phyloP scores from a whole-genome alignment of 2,888 invertebrate species.

The Slavum lentiscoides region DNA sequence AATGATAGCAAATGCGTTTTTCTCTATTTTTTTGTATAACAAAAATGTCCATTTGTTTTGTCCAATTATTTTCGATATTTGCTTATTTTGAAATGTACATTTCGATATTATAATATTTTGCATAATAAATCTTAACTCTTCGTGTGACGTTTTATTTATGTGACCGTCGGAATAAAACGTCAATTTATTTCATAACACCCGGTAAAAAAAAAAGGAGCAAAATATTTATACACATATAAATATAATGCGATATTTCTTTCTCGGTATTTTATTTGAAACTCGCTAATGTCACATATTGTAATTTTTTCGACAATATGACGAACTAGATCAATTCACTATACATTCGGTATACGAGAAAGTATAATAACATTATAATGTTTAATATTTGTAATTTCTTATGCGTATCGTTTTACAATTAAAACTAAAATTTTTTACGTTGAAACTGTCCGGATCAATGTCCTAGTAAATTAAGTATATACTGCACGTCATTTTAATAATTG shows the following conservation, averaged over 20 bases:
- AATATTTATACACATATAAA: slow-evolving; percentile 12
- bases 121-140: slow-evolving; percentile 35
- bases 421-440: too few relatives aligned
- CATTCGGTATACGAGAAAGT: not conserved
- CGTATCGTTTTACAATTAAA: not conserved
- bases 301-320: not conserved
- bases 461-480: too few relatives aligned
- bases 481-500: too few relatives aligned
- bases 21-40: not conserved
- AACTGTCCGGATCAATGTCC: too few relatives aligned
- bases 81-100: slow-evolving; percentile 24
- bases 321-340: not conserved
- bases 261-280: not conserved
- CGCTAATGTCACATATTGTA: not conserved
- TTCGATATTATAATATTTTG: slow-evolving; percentile 14
- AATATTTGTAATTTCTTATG: not conserved
- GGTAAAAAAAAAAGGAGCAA: slow-evolving; percentile 7
- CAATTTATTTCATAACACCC: slow-evolving; percentile 11
- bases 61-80: slow-evolving; percentile 36
- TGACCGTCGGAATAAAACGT: slow-evolving; percentile 13
- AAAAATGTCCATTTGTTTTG: slow-evolving; percentile 35
- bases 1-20: not conserved
- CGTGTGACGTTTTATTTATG: slow-evolving; percentile 35
- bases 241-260: not conserved
- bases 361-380: not conserved